phyloP scores from a whole-genome alignment of 1,140 invertebrate species.

The Thalassaphorura encarpata region DNA sequence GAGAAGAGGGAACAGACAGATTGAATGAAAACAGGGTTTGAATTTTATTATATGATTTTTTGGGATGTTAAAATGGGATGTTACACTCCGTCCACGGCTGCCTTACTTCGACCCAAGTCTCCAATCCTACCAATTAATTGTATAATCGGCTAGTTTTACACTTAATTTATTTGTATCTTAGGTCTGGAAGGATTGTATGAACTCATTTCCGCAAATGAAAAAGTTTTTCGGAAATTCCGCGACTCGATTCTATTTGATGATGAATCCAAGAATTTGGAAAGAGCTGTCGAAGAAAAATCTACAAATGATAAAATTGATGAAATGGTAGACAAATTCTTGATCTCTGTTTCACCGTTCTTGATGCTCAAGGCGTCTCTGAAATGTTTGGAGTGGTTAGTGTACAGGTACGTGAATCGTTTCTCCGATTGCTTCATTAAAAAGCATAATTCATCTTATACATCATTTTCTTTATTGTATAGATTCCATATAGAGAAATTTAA shows the following conservation, averaged over 20 bases:
- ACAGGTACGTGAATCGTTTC: constrained; percentile 41
- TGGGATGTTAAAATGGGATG: too few species aligned
- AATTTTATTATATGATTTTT: too few species aligned
- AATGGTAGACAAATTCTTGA: constrained; percentile 67
- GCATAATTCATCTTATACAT: neutral
- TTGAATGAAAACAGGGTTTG: too few species aligned
- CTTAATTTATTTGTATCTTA: constrained; percentile 26
- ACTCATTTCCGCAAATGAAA: constrained; percentile 55
- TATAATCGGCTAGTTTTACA: too few species aligned
- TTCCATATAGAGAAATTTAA: constrained; percentile 84
- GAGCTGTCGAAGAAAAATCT: constrained; percentile 61
- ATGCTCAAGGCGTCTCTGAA: constrained; percentile 71
- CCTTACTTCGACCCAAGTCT: too few species aligned
- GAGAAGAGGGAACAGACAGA: too few species aligned
- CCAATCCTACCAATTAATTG: too few species aligned
- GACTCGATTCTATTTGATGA: constrained; percentile 59
- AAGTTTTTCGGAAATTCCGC: constrained; percentile 59
- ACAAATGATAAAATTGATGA: constrained; percentile 65
- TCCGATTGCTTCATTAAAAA: neutral
- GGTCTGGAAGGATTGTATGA: constrained; percentile 69
- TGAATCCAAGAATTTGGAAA: constrained; percentile 61
- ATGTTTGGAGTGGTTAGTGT: constrained; percentile 84
- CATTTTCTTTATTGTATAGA: constrained; percentile 39
- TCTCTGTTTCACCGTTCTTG: constrained; percentile 75
- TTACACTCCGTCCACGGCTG: too few species aligned